Evolutionary conservation across 2,797 vertebrate genomes (phyloP), one percentile per base, ranked within the genome.

Genomic region (Protosalanx chinensis): DNA sequence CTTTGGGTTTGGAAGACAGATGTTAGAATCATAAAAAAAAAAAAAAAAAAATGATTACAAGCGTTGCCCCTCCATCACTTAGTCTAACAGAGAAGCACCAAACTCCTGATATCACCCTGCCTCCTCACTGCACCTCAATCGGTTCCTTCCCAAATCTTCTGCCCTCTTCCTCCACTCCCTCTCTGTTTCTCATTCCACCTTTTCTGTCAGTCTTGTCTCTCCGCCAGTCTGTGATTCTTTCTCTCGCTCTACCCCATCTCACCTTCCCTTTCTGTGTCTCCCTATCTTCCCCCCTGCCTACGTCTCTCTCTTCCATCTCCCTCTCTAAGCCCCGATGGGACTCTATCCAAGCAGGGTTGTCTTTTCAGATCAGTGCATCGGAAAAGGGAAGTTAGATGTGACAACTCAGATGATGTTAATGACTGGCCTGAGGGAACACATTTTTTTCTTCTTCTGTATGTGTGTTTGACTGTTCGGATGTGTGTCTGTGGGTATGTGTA

Each of bases 401-500:
- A 82, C 73, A 79, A 87, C 82, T 83, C 70, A 83, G 79, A 85
- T 76, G 80, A 90, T 79, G 82, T 78, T 88, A 85, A 89, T 88
- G 84, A 89, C 86, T 79, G 76, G 78, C 86, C 87, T 79, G 69
- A 73, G 78, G 87, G 88, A 84, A 83, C 87, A 79, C 75, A 86
- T 88, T 89, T 46, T 46, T 46, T 46, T 8, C 6, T 37, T 46
- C 13, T 90, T 81, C 86, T 79, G 78, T 85, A 82, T 57, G 18
- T 56, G 49, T 10, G 49, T 3, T 56, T 10, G 64, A 32, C 27
- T 20, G 63, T 23, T 7, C 12, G 58, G 1, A 27, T 10, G 35
- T 13, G 18, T 30, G 64, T 41, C 23, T 51, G 27, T 32, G 53
- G 23, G 23, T 30, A 30, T 10, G 18, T 23, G 18, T 32, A 53